Conservation (phyloP, 2,797 vertebrate species). For the Sebastes minor region DNA sequence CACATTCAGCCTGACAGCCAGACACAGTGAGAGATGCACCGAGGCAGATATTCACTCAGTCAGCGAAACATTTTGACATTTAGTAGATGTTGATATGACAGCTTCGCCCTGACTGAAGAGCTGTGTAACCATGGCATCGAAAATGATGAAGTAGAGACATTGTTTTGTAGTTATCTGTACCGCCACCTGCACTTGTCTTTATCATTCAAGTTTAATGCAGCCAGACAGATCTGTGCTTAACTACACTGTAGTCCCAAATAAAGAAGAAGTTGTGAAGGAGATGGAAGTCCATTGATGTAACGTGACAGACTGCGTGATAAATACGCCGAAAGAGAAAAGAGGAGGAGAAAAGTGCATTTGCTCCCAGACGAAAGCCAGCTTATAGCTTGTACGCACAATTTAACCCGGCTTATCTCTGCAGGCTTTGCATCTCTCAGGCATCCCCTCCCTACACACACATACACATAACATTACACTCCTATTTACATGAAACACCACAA, state of each 20-base stretch:
- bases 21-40: neutral
- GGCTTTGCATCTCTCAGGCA: conserved; percentile 42
- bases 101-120: conserved; percentile 6
- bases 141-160: conserved; percentile 19
- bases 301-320: conserved; percentile 19
- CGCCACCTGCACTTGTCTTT: neutral
- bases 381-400: conserved; percentile 65
- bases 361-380: conserved; percentile 48
- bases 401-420: conserved; percentile 53
- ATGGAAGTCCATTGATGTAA: conserved; percentile 39
- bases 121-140: conserved; percentile 23
- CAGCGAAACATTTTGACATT: conserved; percentile 43
- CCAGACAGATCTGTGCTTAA: conserved; percentile 6
- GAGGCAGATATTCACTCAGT: conserved; percentile 6
- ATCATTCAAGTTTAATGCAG: conserved; percentile 8
- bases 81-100: conserved; percentile 35
- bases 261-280: conserved; percentile 20
- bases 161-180: conserved; percentile 13
- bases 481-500: conserved; percentile 50
- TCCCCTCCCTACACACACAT: neutral
- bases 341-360: conserved; percentile 45
- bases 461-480: conserved; percentile 7
- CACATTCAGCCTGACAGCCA: neutral
- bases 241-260: neutral
- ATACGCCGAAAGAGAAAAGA: conserved; percentile 29